phyloP scores from a whole-genome alignment of 2,888 invertebrate genomes.

The Eupeodes latifasciatus region DNA sequence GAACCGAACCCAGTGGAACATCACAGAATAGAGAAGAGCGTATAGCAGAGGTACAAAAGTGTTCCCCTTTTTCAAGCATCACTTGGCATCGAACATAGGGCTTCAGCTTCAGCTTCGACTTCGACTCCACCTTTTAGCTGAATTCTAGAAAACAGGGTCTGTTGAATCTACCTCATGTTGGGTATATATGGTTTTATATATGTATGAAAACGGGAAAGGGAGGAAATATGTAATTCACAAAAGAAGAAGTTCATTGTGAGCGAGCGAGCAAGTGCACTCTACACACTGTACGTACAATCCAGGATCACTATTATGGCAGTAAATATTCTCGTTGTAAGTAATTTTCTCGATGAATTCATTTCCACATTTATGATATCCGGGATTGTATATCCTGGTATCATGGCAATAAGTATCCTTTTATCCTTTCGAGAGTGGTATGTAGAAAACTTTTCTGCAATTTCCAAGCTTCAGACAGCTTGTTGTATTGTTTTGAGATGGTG shows the following conservation, averaged over 20 bases:
- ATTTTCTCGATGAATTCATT: conserved; percentile 73
- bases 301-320: conserved; percentile 62
- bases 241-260: conserved; percentile 44
- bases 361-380: conserved; percentile 71
- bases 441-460: conserved; percentile 45
- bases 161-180: background rate
- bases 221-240: conserved; percentile 7
- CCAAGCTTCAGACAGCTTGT: conserved; percentile 19
- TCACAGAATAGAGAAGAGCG: no score
- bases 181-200: background rate
- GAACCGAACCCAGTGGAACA: background rate
- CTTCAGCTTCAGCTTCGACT: background rate
- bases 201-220: background rate
- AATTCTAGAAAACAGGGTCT: background rate
- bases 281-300: conserved; percentile 28
- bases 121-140: background rate
- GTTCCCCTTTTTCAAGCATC: conserved; percentile 41
- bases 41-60: conserved; percentile 4
- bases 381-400: conserved; percentile 46
- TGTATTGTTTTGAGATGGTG: conserved; percentile 43
- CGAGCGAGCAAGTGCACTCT: no score
- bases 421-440: conserved; percentile 19
- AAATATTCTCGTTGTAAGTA: conserved; percentile 66
- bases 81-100: conserved; percentile 21
- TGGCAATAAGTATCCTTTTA: conserved; percentile 45